Conservation (phyloP, 2,797 vertebrate species). For the Sebastolobus alascanus region DNA sequence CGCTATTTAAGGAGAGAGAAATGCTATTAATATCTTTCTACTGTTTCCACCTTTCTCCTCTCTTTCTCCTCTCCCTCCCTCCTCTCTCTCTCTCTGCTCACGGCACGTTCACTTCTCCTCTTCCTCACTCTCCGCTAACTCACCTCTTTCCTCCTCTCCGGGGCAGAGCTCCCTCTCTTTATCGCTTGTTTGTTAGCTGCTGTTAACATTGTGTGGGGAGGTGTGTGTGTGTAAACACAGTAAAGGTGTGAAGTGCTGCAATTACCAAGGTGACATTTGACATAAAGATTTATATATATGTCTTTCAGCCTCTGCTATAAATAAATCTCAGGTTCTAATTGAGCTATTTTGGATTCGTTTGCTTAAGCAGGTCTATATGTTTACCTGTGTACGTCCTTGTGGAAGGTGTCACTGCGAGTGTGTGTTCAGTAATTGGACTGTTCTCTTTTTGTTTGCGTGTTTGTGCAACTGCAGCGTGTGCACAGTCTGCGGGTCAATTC, state of each 20-base stretch:
- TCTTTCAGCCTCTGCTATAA: constrained; percentile 21
- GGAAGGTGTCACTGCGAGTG: constrained; percentile 29
- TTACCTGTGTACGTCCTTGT: constrained; percentile 58
- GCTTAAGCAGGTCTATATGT: constrained; percentile 50
- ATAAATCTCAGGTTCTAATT: constrained; percentile 34
- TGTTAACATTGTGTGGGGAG: neutral
- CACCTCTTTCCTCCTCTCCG: constrained; percentile 17
- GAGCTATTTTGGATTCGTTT: constrained; percentile 22
- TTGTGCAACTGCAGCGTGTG: constrained; percentile 48
- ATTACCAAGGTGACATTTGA: constrained; percentile 56
- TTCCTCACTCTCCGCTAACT: constrained; percentile 32
- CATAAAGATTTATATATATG: constrained; percentile 12
- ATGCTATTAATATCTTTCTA: constrained; percentile 85
- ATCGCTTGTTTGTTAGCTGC: constrained; percentile 3
- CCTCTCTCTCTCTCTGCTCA: constrained; percentile 40
- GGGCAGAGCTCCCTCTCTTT: neutral
- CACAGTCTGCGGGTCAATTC: constrained; percentile 50
- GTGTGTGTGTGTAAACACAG: constrained; percentile 3
- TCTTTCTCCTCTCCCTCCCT: constrained; percentile 46
- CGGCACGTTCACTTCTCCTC: constrained; percentile 32
- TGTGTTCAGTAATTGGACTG: constrained; percentile 46
- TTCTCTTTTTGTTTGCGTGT: constrained; percentile 54
- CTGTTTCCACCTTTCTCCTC: constrained; percentile 76
- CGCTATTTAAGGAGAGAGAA: constrained; percentile 81
- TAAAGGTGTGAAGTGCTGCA: constrained; percentile 11